These are phyloP conservation scores for Galleria mellonella DNA, from an alignment of 1,140 invertebrate genomes.

Conservation along the genomic window DNA sequence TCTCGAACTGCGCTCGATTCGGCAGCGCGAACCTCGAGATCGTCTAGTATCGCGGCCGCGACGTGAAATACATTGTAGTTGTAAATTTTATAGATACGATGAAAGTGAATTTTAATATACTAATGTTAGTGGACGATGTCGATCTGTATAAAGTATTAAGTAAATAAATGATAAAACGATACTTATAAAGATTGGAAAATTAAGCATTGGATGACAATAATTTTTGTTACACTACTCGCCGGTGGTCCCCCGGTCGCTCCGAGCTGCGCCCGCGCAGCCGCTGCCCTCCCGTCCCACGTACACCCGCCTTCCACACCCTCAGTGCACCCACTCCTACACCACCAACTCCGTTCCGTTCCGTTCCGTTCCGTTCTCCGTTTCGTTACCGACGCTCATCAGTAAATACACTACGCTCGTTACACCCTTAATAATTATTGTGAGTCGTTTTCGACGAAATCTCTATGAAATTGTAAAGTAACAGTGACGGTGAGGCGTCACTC, in stretches of 20 bases:
- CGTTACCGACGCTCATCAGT: no score
- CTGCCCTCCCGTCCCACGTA: not conserved
- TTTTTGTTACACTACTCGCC: slow-evolving; percentile 60
- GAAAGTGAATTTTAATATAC: slow-evolving; percentile 27
- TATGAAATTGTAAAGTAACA: no score
- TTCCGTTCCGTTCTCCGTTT: no score
- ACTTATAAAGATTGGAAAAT: slow-evolving; percentile 54
- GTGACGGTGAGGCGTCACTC: not conserved
- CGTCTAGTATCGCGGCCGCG: slow-evolving; percentile 32
- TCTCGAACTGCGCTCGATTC: no score
- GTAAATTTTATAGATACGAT: slow-evolving; percentile 51
- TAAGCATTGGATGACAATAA: slow-evolving; percentile 73
- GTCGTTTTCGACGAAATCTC: no score
- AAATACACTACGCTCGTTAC: no score
- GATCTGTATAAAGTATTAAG: slow-evolving; percentile 61
- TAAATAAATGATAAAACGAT: slow-evolving; percentile 42
- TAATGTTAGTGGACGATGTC: slow-evolving; percentile 37
- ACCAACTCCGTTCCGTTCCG: no score
- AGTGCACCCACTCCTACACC: no score
- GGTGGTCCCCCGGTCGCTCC: slow-evolving; percentile 3
- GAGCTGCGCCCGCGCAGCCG: not conserved
- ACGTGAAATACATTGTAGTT: slow-evolving; percentile 33
- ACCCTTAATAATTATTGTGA: no score
- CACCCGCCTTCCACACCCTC: not conserved
- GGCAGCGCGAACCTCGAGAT: slow-evolving; percentile 23